Evolutionary conservation across 2,888 invertebrate genomes (phyloP).

Genomic region (Apamea anceps): DNA sequence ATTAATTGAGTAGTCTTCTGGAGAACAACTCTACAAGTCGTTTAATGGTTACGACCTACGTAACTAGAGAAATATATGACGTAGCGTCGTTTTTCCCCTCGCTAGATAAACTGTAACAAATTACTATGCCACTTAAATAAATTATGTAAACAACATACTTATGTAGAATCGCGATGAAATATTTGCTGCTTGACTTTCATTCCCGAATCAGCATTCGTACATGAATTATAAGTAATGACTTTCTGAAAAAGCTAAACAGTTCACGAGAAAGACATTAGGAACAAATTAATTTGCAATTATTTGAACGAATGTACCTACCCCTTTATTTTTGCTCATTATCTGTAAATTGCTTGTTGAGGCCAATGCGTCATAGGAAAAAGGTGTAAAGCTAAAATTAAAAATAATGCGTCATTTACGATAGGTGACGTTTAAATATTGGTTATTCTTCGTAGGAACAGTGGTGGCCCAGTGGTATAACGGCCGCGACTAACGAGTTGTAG

Average conservation of each 20-base stretch:
- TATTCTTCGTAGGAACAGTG: background rate
- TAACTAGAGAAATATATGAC: constrained; percentile 10
- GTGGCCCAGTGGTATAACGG: background rate
- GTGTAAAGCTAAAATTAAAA: constrained; percentile 5
- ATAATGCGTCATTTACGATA: background rate
- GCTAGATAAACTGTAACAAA: constrained; percentile 10
- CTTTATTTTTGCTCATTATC: constrained; percentile 18
- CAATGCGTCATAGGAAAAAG: constrained; percentile 10
- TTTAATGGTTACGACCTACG: constrained; percentile 2
- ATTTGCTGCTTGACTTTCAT: constrained; percentile 28
- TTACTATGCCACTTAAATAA: constrained; percentile 18
- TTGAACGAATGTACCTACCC: constrained; percentile 7
- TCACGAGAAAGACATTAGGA: constrained; percentile 26
- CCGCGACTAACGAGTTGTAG: background rate
- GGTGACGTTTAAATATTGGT: background rate
- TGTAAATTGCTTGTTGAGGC: constrained; percentile 22
- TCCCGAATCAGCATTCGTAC: constrained; percentile 25
- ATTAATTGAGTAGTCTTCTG: background rate
- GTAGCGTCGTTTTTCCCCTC: constrained; percentile 22
- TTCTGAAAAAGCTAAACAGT: constrained; percentile 28
- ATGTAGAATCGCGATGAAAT: constrained; percentile 12
- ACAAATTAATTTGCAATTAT: constrained; percentile 23
- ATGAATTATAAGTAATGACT: constrained; percentile 29
- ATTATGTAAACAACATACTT: constrained; percentile 21
- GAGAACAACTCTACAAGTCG: background rate